Evolutionary conservation across 2,797 vertebrate species (phyloP).

Genomic region (Sebastiscus tertius): DNA sequence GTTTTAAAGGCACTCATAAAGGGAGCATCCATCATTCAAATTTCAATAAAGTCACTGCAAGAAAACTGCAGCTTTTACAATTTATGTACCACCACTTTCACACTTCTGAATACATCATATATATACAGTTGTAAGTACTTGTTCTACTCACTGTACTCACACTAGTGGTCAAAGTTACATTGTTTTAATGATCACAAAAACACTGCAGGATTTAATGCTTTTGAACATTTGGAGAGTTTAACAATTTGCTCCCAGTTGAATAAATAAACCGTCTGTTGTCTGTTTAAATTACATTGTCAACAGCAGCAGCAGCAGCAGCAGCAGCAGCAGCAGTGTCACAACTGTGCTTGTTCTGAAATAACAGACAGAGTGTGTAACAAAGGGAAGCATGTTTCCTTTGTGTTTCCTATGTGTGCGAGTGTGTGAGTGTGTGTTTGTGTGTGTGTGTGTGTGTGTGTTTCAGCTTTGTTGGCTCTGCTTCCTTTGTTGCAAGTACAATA

Average conservation of each 20-base stretch:
- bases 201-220: background rate
- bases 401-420: conserved; percentile 50
- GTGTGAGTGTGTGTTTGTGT: conserved; percentile 30
- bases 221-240: background rate
- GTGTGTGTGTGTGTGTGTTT: conserved; percentile 41
- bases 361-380: conserved; percentile 52
- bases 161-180: background rate
- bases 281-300: conserved; percentile 37
- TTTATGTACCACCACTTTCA: background rate
- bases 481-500: conserved; percentile 68
- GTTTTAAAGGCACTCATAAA: background rate
- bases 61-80: background rate
- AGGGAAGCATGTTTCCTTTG: conserved; percentile 68
- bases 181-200: background rate
- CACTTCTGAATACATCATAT: background rate
- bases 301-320: conserved; percentile 15
- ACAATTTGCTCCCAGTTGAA: background rate
- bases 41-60: background rate
- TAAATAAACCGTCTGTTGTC: conserved; percentile 1
- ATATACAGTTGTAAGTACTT: background rate
- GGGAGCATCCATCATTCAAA: background rate
- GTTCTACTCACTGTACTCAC: background rate
- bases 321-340: conserved; percentile 17
- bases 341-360: conserved; percentile 50
- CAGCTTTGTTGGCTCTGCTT: conserved; percentile 61